Evolutionary conservation across 2,113 vertebrate species (phyloP), one percentile per base, ranked within the genome.

Genomic region (Atrichornis clamosus): DNA sequence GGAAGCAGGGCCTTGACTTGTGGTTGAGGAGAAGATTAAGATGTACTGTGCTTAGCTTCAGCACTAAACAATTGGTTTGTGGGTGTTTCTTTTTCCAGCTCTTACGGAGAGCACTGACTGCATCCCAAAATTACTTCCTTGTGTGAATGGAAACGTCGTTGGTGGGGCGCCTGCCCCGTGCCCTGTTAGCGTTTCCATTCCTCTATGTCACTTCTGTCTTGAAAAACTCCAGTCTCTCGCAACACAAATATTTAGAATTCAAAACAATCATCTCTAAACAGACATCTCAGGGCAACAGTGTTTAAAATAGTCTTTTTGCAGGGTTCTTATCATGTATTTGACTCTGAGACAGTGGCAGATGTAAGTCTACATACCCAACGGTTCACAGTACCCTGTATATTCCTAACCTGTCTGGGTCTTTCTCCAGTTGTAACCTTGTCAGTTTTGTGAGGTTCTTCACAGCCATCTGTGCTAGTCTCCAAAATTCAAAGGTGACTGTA

Each of bases 371-470:
- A 30, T 35, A 83, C 89, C 90, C 77, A 92, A 46, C 5, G 46
- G 56, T 74, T 91, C 73, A 65, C 74, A 30, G 84, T 23, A 87
- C 95, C 96, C 94, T 79, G 88, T 32, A 22, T 44, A 24, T 6
- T 83, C 94, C 96, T 97, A 96, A 84, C 94, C 92, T 97, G 88
- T 41, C 92, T 96, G 96, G 30, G 77, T 86, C 85, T 91, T 90
- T 91, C 90, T 89, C 86, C 92, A n/a, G 86, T 41, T 94, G 95
- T 46, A 32, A 91, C 82, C 49, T 35, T 88, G 87, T 50, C 92
- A 87, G 86, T 22, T 89, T 89, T 88, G 86, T 78, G 74, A 94
- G 74, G 80, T 87, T 97, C 97, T 97, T 96, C 97, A 82, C 42
- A 94, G 93, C 76, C 96, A 96, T 75, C 94, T 95, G 88, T 76